Percentiles rank a stretch among this genome's conserved stretches.
These are phyloP conservation scores for Carassius gibelio DNA, from an alignment of 2,113 vertebrate genomes.

Conservation along the genomic window DNA sequence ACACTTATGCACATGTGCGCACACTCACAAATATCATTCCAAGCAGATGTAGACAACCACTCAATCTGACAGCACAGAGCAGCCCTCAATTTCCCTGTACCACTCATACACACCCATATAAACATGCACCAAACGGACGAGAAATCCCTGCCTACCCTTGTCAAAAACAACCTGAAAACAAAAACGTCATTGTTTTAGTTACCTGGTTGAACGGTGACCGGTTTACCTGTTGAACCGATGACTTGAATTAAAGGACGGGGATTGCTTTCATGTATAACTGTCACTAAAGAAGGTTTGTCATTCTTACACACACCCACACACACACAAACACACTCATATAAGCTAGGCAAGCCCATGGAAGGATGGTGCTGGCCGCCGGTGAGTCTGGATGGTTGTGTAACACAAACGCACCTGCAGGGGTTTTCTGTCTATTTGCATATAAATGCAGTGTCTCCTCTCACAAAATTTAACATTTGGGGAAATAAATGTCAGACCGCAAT, in stretches of 20 bases:
- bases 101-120: conserved; percentile 21
- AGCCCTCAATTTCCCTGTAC: neutral
- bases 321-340: neutral
- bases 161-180: neutral
- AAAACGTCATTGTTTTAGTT: neutral
- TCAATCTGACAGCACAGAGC: conserved; percentile 42
- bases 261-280: neutral
- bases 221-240: neutral
- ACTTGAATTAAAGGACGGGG: neutral
- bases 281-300: neutral
- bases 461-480: conserved; percentile 9
- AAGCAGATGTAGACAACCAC: conserved; percentile 30
- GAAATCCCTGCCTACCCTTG: conserved; percentile 35
- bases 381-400: conserved; percentile 52
- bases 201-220: neutral
- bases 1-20: conserved; percentile 22
- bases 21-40: conserved; percentile 22
- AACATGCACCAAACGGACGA: conserved; percentile 18
- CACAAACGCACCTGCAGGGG: conserved; percentile 48
- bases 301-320: neutral
- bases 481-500: neutral
- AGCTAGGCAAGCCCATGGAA: conserved; percentile 11
- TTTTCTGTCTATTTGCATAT: conserved; percentile 46
- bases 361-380: conserved; percentile 40
- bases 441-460: neutral